Evolutionary conservation across 2,797 vertebrate species (phyloP).

Genomic region (Nasua narica): DNA sequence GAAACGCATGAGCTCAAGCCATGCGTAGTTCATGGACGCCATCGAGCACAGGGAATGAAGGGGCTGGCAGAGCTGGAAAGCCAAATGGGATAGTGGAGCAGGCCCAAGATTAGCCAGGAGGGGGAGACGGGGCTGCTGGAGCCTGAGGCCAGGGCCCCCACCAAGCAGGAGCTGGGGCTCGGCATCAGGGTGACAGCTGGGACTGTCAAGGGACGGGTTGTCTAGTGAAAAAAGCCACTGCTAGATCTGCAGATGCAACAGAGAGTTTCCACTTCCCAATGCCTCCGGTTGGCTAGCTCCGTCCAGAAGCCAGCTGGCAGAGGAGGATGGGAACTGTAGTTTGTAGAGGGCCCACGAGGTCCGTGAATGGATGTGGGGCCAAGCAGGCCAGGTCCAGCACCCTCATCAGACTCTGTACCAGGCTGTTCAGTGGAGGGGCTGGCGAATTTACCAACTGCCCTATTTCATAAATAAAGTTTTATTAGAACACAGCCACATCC

Average conservation of each 20-base stretch:
- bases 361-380: background rate
- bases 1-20: background rate
- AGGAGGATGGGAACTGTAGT: background rate
- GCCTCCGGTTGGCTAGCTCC: background rate
- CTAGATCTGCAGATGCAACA: background rate
- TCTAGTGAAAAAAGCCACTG: background rate
- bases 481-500: background rate
- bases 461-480: constrained; percentile 40
- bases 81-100: background rate
- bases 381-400: background rate
- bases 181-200: too few species aligned
- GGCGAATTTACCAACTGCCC: background rate
- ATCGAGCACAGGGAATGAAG: background rate
- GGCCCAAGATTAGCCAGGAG: background rate
- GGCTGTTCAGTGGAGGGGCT: background rate
- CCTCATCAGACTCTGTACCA: background rate
- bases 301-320: background rate
- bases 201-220: background rate
- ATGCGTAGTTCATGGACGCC: background rate
- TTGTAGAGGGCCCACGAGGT: background rate
- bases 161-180: background rate
- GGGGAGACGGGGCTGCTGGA: background rate
- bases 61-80: background rate
- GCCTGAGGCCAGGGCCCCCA: too few species aligned
- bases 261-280: background rate